Conservation (phyloP, 2,113 vertebrate genomes). For the Cyanoderma ruficeps region DNA sequence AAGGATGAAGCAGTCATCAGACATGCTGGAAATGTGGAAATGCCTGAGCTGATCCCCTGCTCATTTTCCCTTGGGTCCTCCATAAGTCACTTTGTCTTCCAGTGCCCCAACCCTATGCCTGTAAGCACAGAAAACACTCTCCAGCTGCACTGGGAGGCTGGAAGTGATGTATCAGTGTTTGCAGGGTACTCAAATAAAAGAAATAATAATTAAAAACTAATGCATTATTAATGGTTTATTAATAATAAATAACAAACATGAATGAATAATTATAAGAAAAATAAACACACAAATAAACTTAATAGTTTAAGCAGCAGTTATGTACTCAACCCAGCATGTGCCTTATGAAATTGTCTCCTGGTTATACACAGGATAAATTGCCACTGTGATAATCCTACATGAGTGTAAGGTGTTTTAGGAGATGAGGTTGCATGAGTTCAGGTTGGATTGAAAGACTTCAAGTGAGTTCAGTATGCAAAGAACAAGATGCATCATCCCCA, state of each 20-base stretch:
- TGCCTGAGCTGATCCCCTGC: not conserved
- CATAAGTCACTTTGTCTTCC: not conserved
- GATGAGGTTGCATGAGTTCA: not conserved
- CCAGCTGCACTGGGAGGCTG: not conserved
- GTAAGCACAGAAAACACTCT: not conserved
- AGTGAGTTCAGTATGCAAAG: not conserved
- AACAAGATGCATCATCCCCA: not conserved
- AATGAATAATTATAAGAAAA: not conserved
- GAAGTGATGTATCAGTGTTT: not conserved
- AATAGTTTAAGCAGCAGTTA: not conserved
- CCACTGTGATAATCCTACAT: not conserved
- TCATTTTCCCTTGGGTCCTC: not conserved
- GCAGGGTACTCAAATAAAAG: not conserved
- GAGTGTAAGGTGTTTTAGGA: not conserved
- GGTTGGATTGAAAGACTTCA: not conserved
- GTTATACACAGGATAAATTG: not conserved
- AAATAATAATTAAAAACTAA: not conserved
- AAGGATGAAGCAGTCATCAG: not conserved
- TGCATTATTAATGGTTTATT: not conserved
- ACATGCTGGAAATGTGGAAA: not conserved
- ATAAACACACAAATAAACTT: not conserved
- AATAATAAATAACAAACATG: not conserved
- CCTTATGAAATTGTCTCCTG: not conserved
- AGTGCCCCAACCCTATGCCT: not conserved
- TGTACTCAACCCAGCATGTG: not conserved